Evolutionary conservation across 2,888 invertebrate genomes (phyloP).

Genomic region (Pecten maximus): DNA sequence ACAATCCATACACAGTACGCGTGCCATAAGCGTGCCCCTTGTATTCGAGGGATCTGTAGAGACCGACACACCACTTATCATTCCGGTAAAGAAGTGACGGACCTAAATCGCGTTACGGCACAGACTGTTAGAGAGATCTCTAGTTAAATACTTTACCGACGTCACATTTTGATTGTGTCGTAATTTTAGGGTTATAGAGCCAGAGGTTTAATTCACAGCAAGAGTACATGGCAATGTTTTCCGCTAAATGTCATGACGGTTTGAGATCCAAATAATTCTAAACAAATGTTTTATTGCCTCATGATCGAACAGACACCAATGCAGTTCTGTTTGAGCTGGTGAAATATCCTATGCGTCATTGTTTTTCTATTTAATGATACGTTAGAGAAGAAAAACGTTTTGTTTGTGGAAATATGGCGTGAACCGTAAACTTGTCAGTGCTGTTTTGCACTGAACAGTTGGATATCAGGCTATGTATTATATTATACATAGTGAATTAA

Average conservation of each 20-base stretch:
- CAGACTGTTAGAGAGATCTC: no score
- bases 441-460: no score
- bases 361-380: no score
- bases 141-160: neutral
- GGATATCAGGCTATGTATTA: no score
- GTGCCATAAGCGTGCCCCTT: neutral
- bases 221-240: no score
- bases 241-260: neutral
- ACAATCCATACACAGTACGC: neutral
- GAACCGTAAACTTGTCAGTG: no score
- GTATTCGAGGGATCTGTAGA: no score
- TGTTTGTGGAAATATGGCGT: no score
- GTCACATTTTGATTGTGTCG: neutral
- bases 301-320: neutral
- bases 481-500: no score
- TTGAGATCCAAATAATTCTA: neutral
- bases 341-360: neutral
- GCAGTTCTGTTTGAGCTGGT: neutral
- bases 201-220: neutral
- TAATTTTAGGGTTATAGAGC: neutral
- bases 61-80: no score
- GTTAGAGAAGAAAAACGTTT: no score
- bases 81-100: no score
- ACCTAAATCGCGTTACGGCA: neutral
- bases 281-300: neutral